Evolutionary conservation across 2,888 invertebrate genomes (phyloP).

Genomic region (Dasysyrphus tricinctus): DNA sequence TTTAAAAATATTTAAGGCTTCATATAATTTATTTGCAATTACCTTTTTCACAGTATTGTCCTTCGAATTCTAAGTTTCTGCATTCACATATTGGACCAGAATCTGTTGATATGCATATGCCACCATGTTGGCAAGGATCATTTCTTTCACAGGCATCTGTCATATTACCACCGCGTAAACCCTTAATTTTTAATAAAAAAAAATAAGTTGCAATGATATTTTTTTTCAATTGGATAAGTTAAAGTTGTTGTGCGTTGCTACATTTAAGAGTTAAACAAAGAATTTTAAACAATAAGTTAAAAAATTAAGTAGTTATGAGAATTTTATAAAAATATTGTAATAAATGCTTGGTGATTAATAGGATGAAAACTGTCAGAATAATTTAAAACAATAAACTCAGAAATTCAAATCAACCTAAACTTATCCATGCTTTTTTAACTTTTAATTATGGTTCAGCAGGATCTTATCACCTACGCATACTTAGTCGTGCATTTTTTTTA

Average conservation of each 20-base stretch:
- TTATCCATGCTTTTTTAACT: too few species aligned
- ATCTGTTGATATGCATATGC: constrained; percentile 97
- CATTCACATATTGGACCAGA: constrained; percentile 98
- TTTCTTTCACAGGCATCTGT: constrained; percentile 94
- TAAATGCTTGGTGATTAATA: too few species aligned
- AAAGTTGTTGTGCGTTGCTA: not conserved
- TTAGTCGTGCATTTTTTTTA: too few species aligned
- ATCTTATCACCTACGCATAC: too few species aligned
- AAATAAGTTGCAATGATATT: not conserved
- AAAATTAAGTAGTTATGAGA: not conserved
- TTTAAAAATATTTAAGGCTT: too few species aligned
- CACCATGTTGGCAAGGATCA: constrained; percentile 97
- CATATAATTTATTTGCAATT: constrained; percentile 71
- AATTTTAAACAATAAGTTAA: not conserved
- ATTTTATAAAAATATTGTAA: too few species aligned
- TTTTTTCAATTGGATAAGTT: not conserved
- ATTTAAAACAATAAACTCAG: too few species aligned
- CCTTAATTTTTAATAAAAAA: constrained; percentile 39
- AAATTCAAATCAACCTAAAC: too few species aligned
- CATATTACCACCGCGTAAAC: constrained; percentile 86
- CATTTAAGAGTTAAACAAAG: not conserved
- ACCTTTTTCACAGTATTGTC: constrained; percentile 97
- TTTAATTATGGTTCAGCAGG: too few species aligned
- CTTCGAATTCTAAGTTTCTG: constrained; percentile 95
- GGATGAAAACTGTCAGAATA: too few species aligned